Evolutionary conservation across 1,140 invertebrate species (phyloP), one percentile per base, ranked within the genome.

Genomic region (Dinoponera quadriceps): DNA sequence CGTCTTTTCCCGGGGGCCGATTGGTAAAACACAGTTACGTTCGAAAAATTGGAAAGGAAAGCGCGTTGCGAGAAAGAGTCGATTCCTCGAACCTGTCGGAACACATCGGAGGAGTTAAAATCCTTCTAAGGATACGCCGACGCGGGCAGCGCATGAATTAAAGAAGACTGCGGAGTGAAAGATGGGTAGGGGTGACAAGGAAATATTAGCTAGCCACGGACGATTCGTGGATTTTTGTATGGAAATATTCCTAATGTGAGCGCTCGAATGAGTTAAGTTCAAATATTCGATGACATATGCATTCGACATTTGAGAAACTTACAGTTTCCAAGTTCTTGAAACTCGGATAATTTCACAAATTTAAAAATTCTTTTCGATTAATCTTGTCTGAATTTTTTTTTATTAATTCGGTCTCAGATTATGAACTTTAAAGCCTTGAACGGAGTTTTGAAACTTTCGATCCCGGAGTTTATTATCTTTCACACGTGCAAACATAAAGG

Each of bases 21-120:
- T 27, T 27, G 5, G 80, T 20, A 74, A 84, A 86, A 59, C 73
- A 54, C 81, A 63, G 60, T 48, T 55, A 60, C 13, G 63, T 69
- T 69, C 14, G 22, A 22, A 18, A 55, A 38, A 71, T 57, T 13
- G 63, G 22, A 16, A 18, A 25, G 16, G 20, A 44, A n/a, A 65
- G 29, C 14, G n/a, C 13, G 20, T 29, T 13, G 11, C 27, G 49
- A 38, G 55, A 78, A 69, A 33, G 20, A 51, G 14, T 80, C 65
- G 63, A 68, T 13, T 48, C 57, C 49, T 66, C 22, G 38, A 5
- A 20, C 7, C 27, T n/a, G 11, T 29, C 57, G 14, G 18, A 33
- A 33, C 33, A 33, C 33, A 33, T 33, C 38, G 38, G 38, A 44
- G 27, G 22, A 69, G 22, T 18, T 57, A 13, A 69, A 48, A 71